Percentiles rank a stretch among this genome's conserved stretches.
Evolutionary conservation across 2,113 vertebrate species (phyloP).

Genomic region (Bos javanicus): DNA sequence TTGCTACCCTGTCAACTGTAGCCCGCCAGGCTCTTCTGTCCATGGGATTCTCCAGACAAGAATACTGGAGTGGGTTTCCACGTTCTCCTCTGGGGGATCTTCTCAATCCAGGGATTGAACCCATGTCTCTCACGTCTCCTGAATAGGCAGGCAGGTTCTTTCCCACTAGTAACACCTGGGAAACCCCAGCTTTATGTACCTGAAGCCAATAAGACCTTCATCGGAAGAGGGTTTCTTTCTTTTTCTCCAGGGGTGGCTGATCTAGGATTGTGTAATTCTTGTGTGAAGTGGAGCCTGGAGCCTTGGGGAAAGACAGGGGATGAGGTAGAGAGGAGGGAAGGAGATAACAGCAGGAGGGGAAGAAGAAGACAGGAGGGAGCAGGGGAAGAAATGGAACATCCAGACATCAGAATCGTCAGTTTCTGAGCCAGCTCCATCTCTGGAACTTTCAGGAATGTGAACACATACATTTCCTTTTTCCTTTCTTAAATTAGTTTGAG

Average conservation of each 20-base stretch:
- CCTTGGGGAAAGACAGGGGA: neutral
- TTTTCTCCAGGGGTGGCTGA: neutral
- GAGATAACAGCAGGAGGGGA: neutral
- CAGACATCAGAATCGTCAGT: neutral
- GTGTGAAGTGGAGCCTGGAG: neutral
- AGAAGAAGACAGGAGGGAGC: neutral
- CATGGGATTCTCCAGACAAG: neutral
- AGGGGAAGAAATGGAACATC: neutral
- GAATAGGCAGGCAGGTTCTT: neutral
- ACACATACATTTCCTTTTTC: neutral
- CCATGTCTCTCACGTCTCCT: accelerated
- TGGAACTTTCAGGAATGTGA: neutral
- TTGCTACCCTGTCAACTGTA: neutral
- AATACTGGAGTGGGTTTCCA: neutral
- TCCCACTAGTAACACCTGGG: neutral
- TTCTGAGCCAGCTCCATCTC: neutral
- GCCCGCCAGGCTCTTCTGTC: neutral
- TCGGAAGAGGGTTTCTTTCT: neutral
- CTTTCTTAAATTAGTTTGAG: neutral
- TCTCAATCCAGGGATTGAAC: neutral
- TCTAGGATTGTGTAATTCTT: neutral
- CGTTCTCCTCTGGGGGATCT: neutral
- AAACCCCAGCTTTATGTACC: neutral
- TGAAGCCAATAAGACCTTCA: neutral
- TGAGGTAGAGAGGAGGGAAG: neutral